phyloP scores from a whole-genome alignment of 1,140 invertebrate genomes.

The Eupeodes corollae region DNA sequence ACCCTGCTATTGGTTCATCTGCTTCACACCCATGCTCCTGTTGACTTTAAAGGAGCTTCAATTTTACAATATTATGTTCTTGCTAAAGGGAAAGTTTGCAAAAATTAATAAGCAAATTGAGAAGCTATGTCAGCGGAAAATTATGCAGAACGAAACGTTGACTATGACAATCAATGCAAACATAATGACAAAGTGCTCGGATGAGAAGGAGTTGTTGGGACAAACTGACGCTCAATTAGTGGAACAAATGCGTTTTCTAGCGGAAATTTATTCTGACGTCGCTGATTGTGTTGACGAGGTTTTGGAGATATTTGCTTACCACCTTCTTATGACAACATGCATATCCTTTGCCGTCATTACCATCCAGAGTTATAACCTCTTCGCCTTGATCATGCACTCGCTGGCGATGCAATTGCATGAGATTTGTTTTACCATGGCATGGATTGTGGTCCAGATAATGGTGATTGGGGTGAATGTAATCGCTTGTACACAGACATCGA shows the following conservation, averaged over 20 bases:
- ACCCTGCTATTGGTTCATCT: slow-evolving; percentile 12
- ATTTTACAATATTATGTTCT: slow-evolving; percentile 10
- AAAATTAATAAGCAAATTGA: slow-evolving; percentile 7
- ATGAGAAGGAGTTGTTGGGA: neutral
- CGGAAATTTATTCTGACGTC: slow-evolving; percentile 8
- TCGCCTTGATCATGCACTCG: slow-evolving; percentile 4
- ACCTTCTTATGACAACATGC: slow-evolving; percentile 7
- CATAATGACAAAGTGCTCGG: neutral
- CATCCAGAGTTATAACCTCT: slow-evolving; percentile 11
- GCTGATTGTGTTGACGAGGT: slow-evolving; percentile 5
- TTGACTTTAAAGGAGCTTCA: slow-evolving; percentile 12
- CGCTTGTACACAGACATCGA: slow-evolving; percentile 5
- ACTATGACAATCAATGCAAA: neutral
- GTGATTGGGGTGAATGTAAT: slow-evolving; percentile 8
- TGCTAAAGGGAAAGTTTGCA: slow-evolving; percentile 9
- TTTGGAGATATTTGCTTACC: slow-evolving; percentile 7
- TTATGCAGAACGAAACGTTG: neutral
- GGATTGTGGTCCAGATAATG: slow-evolving; percentile 9
- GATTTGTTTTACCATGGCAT: slow-evolving; percentile 4
- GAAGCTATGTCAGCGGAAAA: neutral
- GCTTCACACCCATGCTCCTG: slow-evolving; percentile 9
- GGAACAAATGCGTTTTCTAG: neutral
- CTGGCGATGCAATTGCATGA: slow-evolving; percentile 4
- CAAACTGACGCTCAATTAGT: neutral
- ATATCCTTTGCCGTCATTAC: slow-evolving; percentile 9